Conservation (phyloP, 2,797 vertebrate genomes). For the Lepus townsendii region DNA sequence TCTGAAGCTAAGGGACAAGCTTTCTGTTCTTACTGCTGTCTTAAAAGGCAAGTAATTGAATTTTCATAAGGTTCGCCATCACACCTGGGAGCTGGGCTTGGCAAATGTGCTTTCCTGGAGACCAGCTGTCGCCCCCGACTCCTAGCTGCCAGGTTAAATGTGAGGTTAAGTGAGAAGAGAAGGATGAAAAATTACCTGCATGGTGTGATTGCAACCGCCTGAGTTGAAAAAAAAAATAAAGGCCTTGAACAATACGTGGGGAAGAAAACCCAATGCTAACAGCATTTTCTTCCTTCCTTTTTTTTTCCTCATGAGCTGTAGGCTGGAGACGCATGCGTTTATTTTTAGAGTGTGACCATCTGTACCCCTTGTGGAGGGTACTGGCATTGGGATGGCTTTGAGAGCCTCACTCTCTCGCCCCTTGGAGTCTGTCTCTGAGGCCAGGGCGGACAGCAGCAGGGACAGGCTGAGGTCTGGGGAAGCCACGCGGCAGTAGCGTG, state of each 20-base stretch:
- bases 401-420: accelerated
- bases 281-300: background rate
- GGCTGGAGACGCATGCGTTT: background rate
- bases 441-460: background rate
- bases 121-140: background rate
- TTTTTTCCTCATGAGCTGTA: background rate
- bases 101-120: background rate
- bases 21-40: background rate
- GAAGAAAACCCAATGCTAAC: background rate
- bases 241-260: background rate
- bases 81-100: slow-evolving; percentile 14
- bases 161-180: slow-evolving; percentile 37
- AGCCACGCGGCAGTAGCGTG: background rate
- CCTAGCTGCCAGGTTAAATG: background rate
- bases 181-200: background rate
- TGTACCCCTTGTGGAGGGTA: accelerated
- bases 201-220: background rate
- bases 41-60: background rate
- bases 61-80: slow-evolving; percentile 48
- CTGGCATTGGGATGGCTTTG: background rate
- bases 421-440: background rate
- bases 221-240: background rate
- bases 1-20: background rate
- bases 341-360: background rate
- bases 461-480: background rate